phyloP scores from a whole-genome alignment of 2,888 invertebrate genomes.

The Mesodorylaimus sp. region DNA sequence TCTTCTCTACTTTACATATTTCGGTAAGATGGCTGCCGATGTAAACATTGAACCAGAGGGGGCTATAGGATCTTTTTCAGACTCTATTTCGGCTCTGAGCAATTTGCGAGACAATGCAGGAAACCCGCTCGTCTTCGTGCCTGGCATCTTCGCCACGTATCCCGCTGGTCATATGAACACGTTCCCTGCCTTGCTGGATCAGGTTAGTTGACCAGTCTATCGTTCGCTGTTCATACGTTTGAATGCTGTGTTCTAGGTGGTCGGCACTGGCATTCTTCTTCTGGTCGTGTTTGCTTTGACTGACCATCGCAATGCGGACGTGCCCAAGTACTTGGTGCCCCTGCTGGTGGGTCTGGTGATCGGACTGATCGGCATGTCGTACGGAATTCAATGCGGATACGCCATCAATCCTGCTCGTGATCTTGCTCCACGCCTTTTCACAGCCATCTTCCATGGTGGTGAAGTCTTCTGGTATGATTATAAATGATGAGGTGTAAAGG shows the following conservation, averaged over 20 bases:
- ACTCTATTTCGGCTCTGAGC: too few species aligned
- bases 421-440: conserved; percentile 29
- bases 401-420: conserved; percentile 38
- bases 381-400: conserved; percentile 41
- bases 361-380: conserved; percentile 35
- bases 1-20: neutral
- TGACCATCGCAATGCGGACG: conserved; percentile 35
- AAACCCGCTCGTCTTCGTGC: too few species aligned
- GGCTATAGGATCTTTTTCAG: too few species aligned
- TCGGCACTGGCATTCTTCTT: conserved; percentile 35
- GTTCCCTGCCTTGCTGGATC: conserved; percentile 36
- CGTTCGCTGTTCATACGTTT: too few species aligned
- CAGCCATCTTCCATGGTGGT: conserved; percentile 37
- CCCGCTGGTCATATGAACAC: conserved; percentile 34
- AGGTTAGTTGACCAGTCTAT: too few species aligned
- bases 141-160: conserved; percentile 40
- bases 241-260: too few species aligned
- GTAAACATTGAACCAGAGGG: too few species aligned
- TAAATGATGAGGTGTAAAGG: too few species aligned
- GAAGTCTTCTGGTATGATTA: too few species aligned
- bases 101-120: too few species aligned
- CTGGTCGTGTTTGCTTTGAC: conserved; percentile 30
- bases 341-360: conserved; percentile 35
- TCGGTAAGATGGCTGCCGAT: too few species aligned
- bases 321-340: conserved; percentile 31